A percentile compares a stretch with the other conserved stretches of the same genome.
Conservation (phyloP, 64 coral and sea anemone species). For the Pachyseris speciosa region DNA sequence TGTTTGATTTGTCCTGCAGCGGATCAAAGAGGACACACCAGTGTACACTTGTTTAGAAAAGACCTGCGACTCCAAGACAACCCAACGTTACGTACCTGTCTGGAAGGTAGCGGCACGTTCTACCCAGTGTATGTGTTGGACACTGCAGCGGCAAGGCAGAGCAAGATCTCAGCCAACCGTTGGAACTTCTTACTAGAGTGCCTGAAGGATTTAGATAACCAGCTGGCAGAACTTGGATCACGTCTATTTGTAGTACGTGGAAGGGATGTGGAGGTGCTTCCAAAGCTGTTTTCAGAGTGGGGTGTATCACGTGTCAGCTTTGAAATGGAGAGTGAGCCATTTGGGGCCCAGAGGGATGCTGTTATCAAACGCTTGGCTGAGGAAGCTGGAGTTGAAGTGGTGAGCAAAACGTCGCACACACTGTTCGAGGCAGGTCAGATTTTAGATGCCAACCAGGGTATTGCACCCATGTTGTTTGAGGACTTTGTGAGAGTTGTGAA, state of each 20-base stretch:
- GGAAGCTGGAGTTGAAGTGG: slow-evolving; percentile 50
- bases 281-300: slow-evolving; percentile 56
- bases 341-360: slow-evolving; percentile 46
- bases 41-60: slow-evolving; percentile 84
- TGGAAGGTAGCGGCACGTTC: slow-evolving; percentile 60
- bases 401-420: slow-evolving; percentile 55
- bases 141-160: slow-evolving; percentile 16
- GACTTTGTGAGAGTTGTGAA: slow-evolving; percentile 20
- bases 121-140: slow-evolving; percentile 76
- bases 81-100: slow-evolving; percentile 43
- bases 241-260: slow-evolving; percentile 67
- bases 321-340: slow-evolving; percentile 75
- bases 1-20: neutral
- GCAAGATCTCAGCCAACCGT: slow-evolving; percentile 77
- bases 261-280: slow-evolving; percentile 45
- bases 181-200: slow-evolving; percentile 74
- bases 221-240: slow-evolving; percentile 53
- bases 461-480: neutral
- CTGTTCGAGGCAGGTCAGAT: slow-evolving; percentile 68
- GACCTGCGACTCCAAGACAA: slow-evolving; percentile 85
- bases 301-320: slow-evolving; percentile 44
- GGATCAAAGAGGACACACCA: neutral
- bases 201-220: slow-evolving; percentile 53
- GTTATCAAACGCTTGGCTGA: slow-evolving; percentile 43
- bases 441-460: slow-evolving; percentile 4